Conservation (phyloP, 2,113 vertebrate species). For the Tenebrosternarchus preto region DNA sequence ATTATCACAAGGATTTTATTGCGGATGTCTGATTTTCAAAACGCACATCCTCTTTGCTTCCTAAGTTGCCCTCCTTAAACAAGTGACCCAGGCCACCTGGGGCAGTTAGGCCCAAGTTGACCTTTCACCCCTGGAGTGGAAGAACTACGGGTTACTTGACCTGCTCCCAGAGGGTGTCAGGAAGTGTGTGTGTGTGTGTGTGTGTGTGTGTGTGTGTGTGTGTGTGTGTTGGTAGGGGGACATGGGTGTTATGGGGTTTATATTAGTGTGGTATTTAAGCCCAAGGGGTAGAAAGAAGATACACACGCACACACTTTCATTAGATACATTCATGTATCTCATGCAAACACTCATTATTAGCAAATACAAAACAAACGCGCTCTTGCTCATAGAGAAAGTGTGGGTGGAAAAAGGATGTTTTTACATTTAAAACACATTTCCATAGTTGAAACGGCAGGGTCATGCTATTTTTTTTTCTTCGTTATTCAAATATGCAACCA, state of each 20-base stretch:
- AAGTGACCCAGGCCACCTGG: conserved; percentile 32
- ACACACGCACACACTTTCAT: not conserved
- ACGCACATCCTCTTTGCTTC: too few relatives aligned
- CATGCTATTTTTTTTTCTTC: not conserved
- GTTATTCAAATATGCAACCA: conserved; percentile 12
- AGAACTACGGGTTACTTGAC: conserved; percentile 24
- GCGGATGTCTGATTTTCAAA: too few relatives aligned
- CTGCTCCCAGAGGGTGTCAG: conserved; percentile 27
- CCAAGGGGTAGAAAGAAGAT: too few relatives aligned
- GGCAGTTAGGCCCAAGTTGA: conserved; percentile 30
- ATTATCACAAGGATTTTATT: too few relatives aligned
- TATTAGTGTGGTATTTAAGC: conserved; percentile 30
- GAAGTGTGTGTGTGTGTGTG: conserved; percentile 24
- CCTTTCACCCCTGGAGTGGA: conserved; percentile 38
- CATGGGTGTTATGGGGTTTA: conserved; percentile 17
- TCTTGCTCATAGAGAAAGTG: too few relatives aligned
- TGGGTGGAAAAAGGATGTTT: too few relatives aligned
- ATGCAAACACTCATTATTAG: too few relatives aligned
- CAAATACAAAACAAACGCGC: too few relatives aligned
- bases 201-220: conserved; percentile 18
- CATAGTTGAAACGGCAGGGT: not conserved
- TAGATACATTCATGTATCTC: too few relatives aligned
- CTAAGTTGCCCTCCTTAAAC: conserved; percentile 14
- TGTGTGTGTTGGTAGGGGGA: not conserved
- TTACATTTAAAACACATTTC: too few relatives aligned